A percentile compares a stretch with the other conserved stretches of the same genome.
Conservation (phyloP, 1,140 invertebrate genomes). For the Drosophila mauritiana region DNA sequence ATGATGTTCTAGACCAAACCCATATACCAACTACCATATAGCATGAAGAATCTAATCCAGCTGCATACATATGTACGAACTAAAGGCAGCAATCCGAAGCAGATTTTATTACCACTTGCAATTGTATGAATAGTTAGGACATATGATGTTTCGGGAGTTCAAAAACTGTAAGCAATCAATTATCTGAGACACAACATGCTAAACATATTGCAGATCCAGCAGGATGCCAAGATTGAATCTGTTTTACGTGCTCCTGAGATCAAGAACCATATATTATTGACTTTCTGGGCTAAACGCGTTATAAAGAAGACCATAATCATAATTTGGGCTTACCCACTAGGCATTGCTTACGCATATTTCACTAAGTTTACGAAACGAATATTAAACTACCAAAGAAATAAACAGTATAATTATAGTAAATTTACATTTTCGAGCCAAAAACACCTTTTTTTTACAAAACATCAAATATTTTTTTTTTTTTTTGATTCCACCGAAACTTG, state of each 20-base stretch:
- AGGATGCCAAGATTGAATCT: too few species aligned
- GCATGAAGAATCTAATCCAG: not conserved
- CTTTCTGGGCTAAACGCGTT: constrained; percentile 9
- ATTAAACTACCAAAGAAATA: not conserved
- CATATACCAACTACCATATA: constrained; percentile 4
- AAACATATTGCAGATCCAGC: constrained; percentile 3
- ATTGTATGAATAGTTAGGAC: constrained; percentile 7
- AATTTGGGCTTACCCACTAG: too few species aligned
- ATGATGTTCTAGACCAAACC: constrained; percentile 15
- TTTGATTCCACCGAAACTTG: not conserved
- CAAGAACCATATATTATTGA: constrained; percentile 10
- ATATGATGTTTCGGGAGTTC: constrained; percentile 30
- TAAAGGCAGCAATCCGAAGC: constrained; percentile 2
- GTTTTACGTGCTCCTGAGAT: constrained; percentile 3
- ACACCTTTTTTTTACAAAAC: not conserved
- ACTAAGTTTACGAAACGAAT: not conserved
- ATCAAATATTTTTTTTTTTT: not conserved
- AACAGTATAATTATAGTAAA: not conserved
- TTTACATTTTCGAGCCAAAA: not conserved
- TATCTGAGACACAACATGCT: constrained; percentile 12
- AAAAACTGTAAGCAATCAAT: constrained; percentile 31
- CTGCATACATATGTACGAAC: not conserved
- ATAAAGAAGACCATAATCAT: constrained; percentile 8
- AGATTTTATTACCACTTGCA: constrained; percentile 11
- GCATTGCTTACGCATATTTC: not conserved